phyloP scores from a whole-genome alignment of 2,113 vertebrate species.

The Vidua macroura region DNA sequence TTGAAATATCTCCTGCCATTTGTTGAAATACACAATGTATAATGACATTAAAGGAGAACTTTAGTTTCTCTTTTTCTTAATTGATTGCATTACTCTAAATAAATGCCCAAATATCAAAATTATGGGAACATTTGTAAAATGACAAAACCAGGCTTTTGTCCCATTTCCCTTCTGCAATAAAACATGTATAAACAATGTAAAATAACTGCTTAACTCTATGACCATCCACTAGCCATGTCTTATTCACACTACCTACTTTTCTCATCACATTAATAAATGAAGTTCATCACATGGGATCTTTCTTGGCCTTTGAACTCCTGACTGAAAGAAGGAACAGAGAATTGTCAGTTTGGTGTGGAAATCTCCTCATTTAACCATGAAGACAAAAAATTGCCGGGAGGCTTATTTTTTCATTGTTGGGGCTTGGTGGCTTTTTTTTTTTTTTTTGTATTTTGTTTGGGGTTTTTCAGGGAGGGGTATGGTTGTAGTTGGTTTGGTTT shows the following conservation, averaged over 20 bases:
- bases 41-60: not conserved
- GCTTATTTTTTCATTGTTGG: not conserved
- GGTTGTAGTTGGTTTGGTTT: not conserved
- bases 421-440: not conserved
- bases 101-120: not conserved
- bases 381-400: not conserved
- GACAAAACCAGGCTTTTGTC: not conserved
- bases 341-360: not conserved
- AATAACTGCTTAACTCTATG: not conserved
- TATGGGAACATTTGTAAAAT: not conserved
- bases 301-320: not conserved
- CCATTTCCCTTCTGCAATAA: not conserved
- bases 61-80: not conserved
- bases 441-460: not conserved
- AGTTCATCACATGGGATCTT: not conserved
- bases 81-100: not conserved
- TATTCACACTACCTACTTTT: not conserved
- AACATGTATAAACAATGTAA: not conserved
- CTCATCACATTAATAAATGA: not conserved
- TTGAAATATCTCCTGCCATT: not conserved
- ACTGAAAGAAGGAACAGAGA: not conserved
- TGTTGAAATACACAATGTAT: not conserved
- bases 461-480: rapidly evolving
- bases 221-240: not conserved
- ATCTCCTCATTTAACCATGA: not conserved